phyloP scores from a whole-genome alignment of 2,113 vertebrate species.

The Seriola dumerili region DNA sequence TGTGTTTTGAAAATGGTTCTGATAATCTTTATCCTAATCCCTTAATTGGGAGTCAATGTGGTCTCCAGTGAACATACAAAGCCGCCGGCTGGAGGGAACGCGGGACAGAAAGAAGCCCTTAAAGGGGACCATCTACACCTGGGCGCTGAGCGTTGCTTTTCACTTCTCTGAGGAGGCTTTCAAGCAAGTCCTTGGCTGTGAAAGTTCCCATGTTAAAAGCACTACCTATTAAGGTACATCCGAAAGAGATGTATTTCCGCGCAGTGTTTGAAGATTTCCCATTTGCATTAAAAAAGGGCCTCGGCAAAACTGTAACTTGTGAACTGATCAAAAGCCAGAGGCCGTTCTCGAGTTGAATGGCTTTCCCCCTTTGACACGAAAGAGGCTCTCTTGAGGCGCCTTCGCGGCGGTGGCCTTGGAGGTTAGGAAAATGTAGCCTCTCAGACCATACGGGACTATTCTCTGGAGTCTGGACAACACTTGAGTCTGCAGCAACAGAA shows the following conservation, averaged over 20 bases:
- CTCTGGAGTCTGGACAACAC: slow-evolving; percentile 80
- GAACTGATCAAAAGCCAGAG: slow-evolving; percentile 88
- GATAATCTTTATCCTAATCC: slow-evolving; percentile 80
- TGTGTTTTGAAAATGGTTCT: slow-evolving; percentile 75
- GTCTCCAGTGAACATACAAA: slow-evolving; percentile 73
- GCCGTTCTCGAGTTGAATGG: slow-evolving; percentile 80
- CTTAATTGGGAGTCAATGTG: slow-evolving; percentile 82
- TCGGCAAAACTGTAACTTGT: slow-evolving; percentile 87
- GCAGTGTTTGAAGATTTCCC: slow-evolving; percentile 83
- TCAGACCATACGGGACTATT: slow-evolving; percentile 77
- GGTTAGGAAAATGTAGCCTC: slow-evolving; percentile 85
- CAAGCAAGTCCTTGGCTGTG: slow-evolving; percentile 79
- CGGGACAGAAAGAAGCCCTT: slow-evolving; percentile 59
- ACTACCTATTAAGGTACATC: slow-evolving; percentile 80
- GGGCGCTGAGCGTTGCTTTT: slow-evolving; percentile 74
- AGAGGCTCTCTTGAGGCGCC: slow-evolving; percentile 86
- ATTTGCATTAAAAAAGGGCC: slow-evolving; percentile 87
- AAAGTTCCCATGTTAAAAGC: slow-evolving; percentile 83
- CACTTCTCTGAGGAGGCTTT: slow-evolving; percentile 76
- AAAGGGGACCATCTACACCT: slow-evolving; percentile 77
- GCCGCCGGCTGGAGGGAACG: slow-evolving; percentile 54
- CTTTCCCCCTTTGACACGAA: slow-evolving; percentile 86
- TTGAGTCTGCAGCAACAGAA: slow-evolving; percentile 79
- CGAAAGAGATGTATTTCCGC: slow-evolving; percentile 83
- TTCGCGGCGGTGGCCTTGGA: slow-evolving; percentile 85